These are phyloP conservation scores for Jordanella pulchra DNA, from an alignment of 2,797 vertebrate species.

Conservation along the genomic window DNA sequence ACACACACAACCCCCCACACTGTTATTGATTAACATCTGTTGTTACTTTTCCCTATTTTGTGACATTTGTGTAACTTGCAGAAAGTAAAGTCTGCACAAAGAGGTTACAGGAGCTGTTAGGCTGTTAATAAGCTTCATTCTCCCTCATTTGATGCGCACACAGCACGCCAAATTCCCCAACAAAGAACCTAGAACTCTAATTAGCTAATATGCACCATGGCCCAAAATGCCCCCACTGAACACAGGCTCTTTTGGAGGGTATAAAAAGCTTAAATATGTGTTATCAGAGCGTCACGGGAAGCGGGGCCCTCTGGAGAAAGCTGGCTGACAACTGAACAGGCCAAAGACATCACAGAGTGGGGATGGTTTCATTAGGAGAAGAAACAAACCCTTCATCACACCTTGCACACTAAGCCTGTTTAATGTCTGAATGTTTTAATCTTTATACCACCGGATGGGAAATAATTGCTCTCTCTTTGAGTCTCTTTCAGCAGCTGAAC, in stretches of 20 bases:
- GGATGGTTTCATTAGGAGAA: constrained; percentile 59
- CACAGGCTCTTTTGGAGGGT: constrained; percentile 47
- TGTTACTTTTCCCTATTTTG: constrained; percentile 6
- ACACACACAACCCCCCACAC: too few relatives aligned
- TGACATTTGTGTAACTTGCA: constrained; percentile 60
- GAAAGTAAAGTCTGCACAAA: constrained; percentile 49
- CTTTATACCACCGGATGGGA: constrained; percentile 57
- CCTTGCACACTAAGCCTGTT: constrained; percentile 47
- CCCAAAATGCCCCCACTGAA: constrained; percentile 71
- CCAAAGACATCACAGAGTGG: constrained; percentile 67
- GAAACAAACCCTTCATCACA: constrained; percentile 66
- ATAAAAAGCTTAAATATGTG: constrained; percentile 72
- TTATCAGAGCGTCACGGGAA: constrained; percentile 70
- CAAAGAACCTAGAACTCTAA: constrained; percentile 71
- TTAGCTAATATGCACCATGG: constrained; percentile 70
- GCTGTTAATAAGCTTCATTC: constrained; percentile 65
- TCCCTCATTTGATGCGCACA: constrained; percentile 68
- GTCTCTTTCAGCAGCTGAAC: constrained; percentile 28
- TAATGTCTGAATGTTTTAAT: constrained; percentile 66
- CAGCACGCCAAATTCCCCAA: constrained; percentile 66
- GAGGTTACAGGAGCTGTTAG: constrained; percentile 62
- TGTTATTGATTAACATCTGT: constrained; percentile 26
- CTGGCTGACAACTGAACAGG: constrained; percentile 55
- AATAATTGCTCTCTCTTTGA: constrained; percentile 57
- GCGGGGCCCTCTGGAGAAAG: constrained; percentile 64